A percentile compares a stretch with the other conserved stretches of the same genome.
These are phyloP conservation scores for Crocallis elinguaria DNA, from an alignment of 2,888 invertebrate species.

Conservation along the genomic window DNA sequence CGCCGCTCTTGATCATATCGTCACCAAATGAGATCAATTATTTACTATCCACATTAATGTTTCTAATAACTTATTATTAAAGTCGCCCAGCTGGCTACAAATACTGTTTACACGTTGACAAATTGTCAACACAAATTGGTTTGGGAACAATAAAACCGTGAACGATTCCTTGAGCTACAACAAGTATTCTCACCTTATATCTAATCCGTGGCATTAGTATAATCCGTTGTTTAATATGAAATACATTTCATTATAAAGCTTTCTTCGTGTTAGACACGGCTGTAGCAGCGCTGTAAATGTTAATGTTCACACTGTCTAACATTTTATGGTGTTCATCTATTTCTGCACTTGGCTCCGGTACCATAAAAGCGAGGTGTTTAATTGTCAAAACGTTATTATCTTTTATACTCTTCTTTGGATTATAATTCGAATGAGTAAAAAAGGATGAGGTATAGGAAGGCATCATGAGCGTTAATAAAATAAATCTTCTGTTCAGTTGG, in stretches of 20 bases:
- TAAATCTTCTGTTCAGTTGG: not conserved
- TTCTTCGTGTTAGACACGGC: constrained; percentile 54
- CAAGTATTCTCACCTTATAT: not conserved
- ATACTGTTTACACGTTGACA: not conserved
- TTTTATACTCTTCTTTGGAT: not conserved
- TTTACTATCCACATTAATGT: too few species aligned
- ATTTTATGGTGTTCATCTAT: constrained; percentile 54
- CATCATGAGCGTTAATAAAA: not conserved
- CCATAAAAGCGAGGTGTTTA: constrained; percentile 16
- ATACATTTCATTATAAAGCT: constrained; percentile 32
- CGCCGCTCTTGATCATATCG: too few species aligned
- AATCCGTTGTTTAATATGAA: constrained; percentile 40
- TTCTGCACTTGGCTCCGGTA: constrained; percentile 14
- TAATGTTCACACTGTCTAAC: constrained; percentile 48
- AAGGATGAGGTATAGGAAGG: not conserved
- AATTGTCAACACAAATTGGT: not conserved
- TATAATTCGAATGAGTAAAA: not conserved
- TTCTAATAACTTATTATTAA: too few species aligned
- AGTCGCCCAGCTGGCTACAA: too few species aligned
- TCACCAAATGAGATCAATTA: too few species aligned
- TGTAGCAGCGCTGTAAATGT: constrained; percentile 45
- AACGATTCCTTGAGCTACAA: not conserved
- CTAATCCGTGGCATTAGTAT: constrained; percentile 1
- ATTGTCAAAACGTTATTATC: constrained; percentile 10
- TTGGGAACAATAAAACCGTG: not conserved